Percentiles rank a stretch among this genome's conserved stretches.
Evolutionary conservation across 2,113 vertebrate species (phyloP).

Genomic region (Nothoprocta pentlandii): DNA sequence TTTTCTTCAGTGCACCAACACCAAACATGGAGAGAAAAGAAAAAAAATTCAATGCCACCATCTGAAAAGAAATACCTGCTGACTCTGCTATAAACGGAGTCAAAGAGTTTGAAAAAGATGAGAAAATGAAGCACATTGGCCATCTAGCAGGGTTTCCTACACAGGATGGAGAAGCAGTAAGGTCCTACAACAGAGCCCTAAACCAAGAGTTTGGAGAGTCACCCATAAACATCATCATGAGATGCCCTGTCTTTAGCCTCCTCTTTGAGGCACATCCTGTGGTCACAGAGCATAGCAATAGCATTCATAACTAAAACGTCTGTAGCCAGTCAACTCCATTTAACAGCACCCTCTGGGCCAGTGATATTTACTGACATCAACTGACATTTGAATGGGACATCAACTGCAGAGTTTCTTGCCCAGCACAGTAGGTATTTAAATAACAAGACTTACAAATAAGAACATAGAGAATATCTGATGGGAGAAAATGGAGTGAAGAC

Average conservation of each 20-base stretch:
- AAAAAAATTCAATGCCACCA: not conserved
- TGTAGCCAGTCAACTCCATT: not conserved
- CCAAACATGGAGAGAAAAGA: not conserved
- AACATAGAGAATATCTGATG: not conserved
- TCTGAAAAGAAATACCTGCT: not conserved
- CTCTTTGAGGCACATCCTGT: not conserved
- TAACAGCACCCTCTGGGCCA: not conserved
- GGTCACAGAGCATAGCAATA: not conserved
- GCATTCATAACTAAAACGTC: not conserved
- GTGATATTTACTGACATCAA: not conserved
- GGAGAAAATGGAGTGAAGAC: not conserved
- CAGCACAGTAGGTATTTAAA: too few species aligned
- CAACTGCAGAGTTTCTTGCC: not conserved
- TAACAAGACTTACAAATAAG: too few species aligned
- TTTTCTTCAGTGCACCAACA: not conserved
- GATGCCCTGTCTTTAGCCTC: not conserved
- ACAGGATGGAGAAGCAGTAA: not conserved
- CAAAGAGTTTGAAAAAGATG: not conserved
- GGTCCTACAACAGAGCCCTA: not conserved
- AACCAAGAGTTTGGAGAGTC: not conserved
- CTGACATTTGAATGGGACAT: not conserved
- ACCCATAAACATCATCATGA: not conserved
- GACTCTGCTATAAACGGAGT: rapidly evolving
- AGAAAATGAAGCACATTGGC: not conserved
- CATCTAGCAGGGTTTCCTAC: not conserved